Conservation (phyloP, 2,888 invertebrate genomes). For the Pterobdella sp. region DNA sequence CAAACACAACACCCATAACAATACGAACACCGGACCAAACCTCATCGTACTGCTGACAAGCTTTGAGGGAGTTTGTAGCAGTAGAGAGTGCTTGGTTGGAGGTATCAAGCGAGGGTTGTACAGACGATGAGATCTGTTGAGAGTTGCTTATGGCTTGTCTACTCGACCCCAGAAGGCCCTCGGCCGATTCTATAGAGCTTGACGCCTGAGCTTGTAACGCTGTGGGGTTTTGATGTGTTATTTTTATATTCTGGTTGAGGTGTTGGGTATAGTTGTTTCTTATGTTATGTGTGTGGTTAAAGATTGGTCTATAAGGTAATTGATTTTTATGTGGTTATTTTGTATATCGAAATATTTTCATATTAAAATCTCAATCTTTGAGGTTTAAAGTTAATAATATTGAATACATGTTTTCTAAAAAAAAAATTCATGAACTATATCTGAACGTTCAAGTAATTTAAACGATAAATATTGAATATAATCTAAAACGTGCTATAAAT, state of each 20-base stretch:
- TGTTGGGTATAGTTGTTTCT: neutral
- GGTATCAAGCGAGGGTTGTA: neutral
- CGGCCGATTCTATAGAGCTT: slow-evolving; percentile 7
- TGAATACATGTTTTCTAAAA: neutral
- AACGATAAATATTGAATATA: neutral
- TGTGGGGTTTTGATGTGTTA: neutral
- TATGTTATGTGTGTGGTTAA: neutral
- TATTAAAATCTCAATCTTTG: too few relatives aligned
- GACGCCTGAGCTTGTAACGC: slow-evolving; percentile 16
- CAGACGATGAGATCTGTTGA: slow-evolving; percentile 6
- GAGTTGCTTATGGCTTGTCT: neutral
- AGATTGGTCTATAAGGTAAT: too few relatives aligned
- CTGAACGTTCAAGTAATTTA: neutral
- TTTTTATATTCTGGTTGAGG: neutral
- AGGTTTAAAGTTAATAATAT: too few relatives aligned
- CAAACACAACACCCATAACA: neutral
- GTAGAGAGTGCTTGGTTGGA: neutral
- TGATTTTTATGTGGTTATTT: too few relatives aligned
- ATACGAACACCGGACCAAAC: neutral
- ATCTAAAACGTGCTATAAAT: too few relatives aligned
- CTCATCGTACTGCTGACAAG: neutral
- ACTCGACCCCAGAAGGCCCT: neutral
- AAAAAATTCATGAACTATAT: neutral
- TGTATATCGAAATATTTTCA: too few relatives aligned
- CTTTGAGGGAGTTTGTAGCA: neutral